Evolutionary conservation across 2,797 vertebrate species (phyloP).

Genomic region (Danio choprae): DNA sequence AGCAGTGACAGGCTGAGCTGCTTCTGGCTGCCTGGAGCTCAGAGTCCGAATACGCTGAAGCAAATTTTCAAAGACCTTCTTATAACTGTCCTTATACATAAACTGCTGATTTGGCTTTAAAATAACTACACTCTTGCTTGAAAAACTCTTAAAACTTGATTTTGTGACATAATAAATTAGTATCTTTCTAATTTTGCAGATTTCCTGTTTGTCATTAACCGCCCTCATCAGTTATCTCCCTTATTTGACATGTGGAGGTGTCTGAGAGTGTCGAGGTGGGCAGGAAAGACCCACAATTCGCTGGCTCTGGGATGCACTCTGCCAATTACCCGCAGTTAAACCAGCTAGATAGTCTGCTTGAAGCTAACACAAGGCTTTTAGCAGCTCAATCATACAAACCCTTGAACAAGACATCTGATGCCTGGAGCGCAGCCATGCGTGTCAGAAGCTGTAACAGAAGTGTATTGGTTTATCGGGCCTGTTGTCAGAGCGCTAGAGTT

Average conservation of each 20-base stretch:
- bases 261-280: conserved; percentile 25
- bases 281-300: conserved; percentile 21
- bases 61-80: too few species aligned
- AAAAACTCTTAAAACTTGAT: too few species aligned
- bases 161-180: too few species aligned
- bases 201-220: too few species aligned
- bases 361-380: conserved; percentile 29
- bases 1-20: too few species aligned
- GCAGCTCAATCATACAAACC: conserved; percentile 13
- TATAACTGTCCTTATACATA: too few species aligned
- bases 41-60: too few species aligned
- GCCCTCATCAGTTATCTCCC: not conserved
- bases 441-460: conserved; percentile 25
- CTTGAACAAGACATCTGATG: conserved; percentile 34
- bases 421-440: not conserved
- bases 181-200: too few species aligned
- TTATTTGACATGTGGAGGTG: conserved; percentile 11
- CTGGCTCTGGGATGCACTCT: conserved; percentile 18
- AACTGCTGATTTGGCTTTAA: too few species aligned
- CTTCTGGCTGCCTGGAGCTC: too few species aligned
- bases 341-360: conserved; percentile 10
- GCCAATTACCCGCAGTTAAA: conserved; percentile 22
- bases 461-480: conserved; percentile 23
- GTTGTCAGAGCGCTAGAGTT: conserved; percentile 27
- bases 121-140: too few species aligned